phyloP scores from a whole-genome alignment of 2,888 invertebrate genomes.

The Parnassius smintheus region DNA sequence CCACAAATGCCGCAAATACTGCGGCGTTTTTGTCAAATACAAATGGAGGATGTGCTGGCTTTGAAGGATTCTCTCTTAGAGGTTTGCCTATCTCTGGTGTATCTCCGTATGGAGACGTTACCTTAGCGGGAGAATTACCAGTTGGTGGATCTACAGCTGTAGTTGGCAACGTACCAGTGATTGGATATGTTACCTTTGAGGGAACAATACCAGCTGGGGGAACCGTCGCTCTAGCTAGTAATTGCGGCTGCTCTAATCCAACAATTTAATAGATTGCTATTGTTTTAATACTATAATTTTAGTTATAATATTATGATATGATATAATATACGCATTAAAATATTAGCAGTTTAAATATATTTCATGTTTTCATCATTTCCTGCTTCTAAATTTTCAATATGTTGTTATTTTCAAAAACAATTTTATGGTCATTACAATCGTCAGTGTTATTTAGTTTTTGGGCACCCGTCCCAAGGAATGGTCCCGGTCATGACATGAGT shows the following conservation, averaged over 20 bases:
- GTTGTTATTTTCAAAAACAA: no score
- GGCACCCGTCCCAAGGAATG: no score
- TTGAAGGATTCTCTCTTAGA: constrained; percentile 32
- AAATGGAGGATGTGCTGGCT: constrained; percentile 21
- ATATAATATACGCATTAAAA: no score
- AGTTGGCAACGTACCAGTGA: constrained; percentile 62
- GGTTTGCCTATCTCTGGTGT: constrained; percentile 33
- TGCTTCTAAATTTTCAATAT: no score
- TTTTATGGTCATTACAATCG: no score
- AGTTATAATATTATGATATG: constrained; percentile 8
- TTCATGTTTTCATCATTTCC: no score
- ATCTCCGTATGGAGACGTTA: constrained; percentile 51
- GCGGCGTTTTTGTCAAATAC: neutral
- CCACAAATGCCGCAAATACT: constrained; percentile 29
- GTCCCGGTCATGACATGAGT: no score
- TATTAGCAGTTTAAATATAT: no score
- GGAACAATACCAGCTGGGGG: constrained; percentile 65
- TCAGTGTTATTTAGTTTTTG: no score
- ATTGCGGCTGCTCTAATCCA: constrained; percentile 44
- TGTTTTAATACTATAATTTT: constrained; percentile 28
- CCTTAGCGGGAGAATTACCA: constrained; percentile 56
- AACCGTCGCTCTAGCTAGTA: constrained; percentile 56
- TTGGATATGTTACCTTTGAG: constrained; percentile 69
- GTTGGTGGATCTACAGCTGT: constrained; percentile 58
- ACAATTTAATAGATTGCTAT: constrained; percentile 29